Evolutionary conservation across 2,888 invertebrate genomes (phyloP).

Genomic region (Nemoura dubitans): DNA sequence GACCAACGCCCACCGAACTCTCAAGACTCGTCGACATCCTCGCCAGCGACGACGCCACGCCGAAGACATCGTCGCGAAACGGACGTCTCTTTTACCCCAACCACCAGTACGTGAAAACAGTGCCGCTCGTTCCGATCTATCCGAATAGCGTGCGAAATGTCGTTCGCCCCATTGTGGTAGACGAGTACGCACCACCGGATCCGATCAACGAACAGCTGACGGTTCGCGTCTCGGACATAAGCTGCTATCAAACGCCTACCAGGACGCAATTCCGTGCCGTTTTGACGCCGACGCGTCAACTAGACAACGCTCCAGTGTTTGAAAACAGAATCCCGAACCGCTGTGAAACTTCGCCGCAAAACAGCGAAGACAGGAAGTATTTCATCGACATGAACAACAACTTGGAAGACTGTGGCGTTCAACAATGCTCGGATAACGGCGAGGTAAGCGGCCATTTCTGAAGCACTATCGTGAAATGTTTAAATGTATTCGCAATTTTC

Average conservation of each 20-base stretch:
- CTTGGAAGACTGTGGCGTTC: conserved; percentile 32
- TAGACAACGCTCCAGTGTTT: conserved; percentile 58
- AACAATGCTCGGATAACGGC: conserved; percentile 21
- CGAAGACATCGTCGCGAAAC: not conserved
- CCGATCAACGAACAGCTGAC: not conserved
- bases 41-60: not conserved
- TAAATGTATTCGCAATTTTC: not conserved
- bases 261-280: conserved; percentile 58
- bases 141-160: not conserved
- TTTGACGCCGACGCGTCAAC: conserved; percentile 59
- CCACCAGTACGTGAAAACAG: conserved; percentile 26
- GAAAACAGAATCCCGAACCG: conserved; percentile 53
- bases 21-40: not conserved
- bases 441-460: conserved; percentile 34
- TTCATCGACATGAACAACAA: conserved; percentile 32
- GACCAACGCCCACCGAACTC: conserved; percentile 22
- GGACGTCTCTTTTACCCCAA: conserved; percentile 16
- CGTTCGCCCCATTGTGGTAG: not conserved
- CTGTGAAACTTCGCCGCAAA: not conserved
- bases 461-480: not conserved
- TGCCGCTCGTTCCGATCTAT: not conserved
- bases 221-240: conserved; percentile 54
- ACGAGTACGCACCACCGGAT: not conserved
- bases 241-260: conserved; percentile 56
- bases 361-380: conserved; percentile 10